Evolutionary conservation across 2,888 invertebrate species (phyloP).

Genomic region (Horisme vitalbata): DNA sequence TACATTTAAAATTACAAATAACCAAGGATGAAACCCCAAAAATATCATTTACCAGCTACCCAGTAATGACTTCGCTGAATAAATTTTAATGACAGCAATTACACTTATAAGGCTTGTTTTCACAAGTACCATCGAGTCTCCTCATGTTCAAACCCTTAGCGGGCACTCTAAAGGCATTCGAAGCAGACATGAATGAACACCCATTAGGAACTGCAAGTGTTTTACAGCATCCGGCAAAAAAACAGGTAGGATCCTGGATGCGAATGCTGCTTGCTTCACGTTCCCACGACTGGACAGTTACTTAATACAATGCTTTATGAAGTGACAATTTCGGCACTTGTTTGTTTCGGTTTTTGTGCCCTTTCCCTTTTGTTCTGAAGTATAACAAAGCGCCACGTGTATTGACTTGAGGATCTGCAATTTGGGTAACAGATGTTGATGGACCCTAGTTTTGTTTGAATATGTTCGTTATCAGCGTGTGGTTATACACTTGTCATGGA

Average conservation of each 20-base stretch:
- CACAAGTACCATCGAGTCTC: slow-evolving; percentile 43
- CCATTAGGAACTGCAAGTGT: slow-evolving; percentile 69
- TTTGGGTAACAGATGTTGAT: slow-evolving; percentile 59
- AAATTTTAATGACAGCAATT: slow-evolving; percentile 32
- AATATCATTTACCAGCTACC: too few species aligned
- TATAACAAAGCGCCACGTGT: slow-evolving; percentile 72
- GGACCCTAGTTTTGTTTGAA: slow-evolving; percentile 36
- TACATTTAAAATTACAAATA: too few species aligned
- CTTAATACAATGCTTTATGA: slow-evolving; percentile 60
- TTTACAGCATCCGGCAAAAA: slow-evolving; percentile 64
- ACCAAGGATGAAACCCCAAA: too few species aligned
- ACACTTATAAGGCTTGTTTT: slow-evolving; percentile 39
- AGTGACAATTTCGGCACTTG: slow-evolving; percentile 67
- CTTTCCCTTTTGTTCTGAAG: slow-evolving; percentile 48
- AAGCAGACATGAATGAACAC: slow-evolving; percentile 51
- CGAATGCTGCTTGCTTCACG: slow-evolving; percentile 55
- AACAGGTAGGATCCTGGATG: slow-evolving; percentile 74
- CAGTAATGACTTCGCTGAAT: background rate
- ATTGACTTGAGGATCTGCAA: slow-evolving; percentile 42
- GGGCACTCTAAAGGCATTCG: slow-evolving; percentile 51
- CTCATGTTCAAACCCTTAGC: slow-evolving; percentile 16
- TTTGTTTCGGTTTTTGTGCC: slow-evolving; percentile 51
- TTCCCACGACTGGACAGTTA: slow-evolving; percentile 73
- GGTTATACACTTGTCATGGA: slow-evolving; percentile 19
- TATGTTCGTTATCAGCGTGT: slow-evolving; percentile 35